phyloP scores from a whole-genome alignment of 2,113 vertebrate genomes.

The Butorides virescens region DNA sequence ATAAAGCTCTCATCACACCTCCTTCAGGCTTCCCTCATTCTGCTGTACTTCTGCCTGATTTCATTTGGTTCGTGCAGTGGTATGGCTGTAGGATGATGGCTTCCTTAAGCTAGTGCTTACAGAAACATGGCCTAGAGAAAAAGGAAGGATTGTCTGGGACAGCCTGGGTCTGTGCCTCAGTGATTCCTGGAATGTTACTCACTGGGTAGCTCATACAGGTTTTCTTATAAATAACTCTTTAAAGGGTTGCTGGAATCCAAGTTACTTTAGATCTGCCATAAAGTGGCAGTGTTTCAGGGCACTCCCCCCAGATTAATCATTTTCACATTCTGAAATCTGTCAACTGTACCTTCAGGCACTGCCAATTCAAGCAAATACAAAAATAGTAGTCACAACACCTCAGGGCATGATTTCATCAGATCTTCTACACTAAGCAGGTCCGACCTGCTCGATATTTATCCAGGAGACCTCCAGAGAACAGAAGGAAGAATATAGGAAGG shows the following conservation, averaged over 20 bases:
- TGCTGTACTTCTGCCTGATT: background rate
- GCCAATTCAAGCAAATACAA: slow-evolving; percentile 38
- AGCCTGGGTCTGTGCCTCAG: background rate
- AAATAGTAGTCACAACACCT: slow-evolving; percentile 25
- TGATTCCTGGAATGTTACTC: slow-evolving; percentile 18
- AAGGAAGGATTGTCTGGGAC: background rate
- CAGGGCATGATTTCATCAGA: slow-evolving; percentile 2
- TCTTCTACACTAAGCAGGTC: slow-evolving; percentile 5
- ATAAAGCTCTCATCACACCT: slow-evolving; percentile 29
- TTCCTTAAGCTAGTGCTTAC: background rate
- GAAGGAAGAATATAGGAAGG: background rate
- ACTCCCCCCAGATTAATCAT: background rate
- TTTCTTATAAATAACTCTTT: slow-evolving; percentile 22
- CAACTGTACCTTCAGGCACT: background rate
- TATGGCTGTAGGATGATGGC: background rate
- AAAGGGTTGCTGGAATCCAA: background rate
- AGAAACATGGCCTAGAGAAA: background rate
- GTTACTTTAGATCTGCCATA: background rate
- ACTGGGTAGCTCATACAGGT: background rate
- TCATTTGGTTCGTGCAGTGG: background rate
- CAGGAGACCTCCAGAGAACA: slow-evolving; percentile 14
- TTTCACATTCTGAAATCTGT: slow-evolving; percentile 49
- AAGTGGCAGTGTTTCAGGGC: background rate
- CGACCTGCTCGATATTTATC: slow-evolving; percentile 10
- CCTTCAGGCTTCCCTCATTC: slow-evolving; percentile 35